These are phyloP conservation scores for Micromussa lordhowensis DNA, from an alignment of 92 coral and sea anemone species.

Conservation along the genomic window DNA sequence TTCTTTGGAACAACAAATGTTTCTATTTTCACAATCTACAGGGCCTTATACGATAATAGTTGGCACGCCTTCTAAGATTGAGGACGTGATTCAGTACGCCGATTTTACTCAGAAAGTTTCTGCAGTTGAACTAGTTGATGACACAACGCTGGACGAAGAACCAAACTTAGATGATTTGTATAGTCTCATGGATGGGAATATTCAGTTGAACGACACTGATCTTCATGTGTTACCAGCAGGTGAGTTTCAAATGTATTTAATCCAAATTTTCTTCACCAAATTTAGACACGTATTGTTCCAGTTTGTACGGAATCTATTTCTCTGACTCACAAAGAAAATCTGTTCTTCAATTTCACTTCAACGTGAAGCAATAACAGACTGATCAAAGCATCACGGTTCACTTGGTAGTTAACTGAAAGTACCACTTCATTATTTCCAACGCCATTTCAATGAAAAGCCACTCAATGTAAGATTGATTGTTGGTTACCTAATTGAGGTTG, in stretches of 20 bases:
- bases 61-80: slow-evolving; percentile 48
- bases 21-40: background rate
- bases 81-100: slow-evolving; percentile 71
- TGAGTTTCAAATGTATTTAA: background rate
- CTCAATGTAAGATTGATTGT: too few relatives aligned
- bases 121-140: slow-evolving; percentile 50
- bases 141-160: slow-evolving; percentile 62
- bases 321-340: too few relatives aligned
- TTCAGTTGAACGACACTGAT: slow-evolving; percentile 25
- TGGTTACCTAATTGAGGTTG: too few relatives aligned
- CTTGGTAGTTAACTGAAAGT: too few relatives aligned
- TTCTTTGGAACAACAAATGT: background rate
- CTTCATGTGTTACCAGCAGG: slow-evolving; percentile 53
- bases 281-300: too few relatives aligned
- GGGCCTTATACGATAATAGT: slow-evolving; percentile 64
- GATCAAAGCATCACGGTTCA: too few relatives aligned
- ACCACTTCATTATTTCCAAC: too few relatives aligned
- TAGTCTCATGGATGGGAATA: slow-evolving; percentile 45
- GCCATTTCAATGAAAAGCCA: too few relatives aligned
- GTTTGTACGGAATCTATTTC: too few relatives aligned
- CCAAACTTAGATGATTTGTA: slow-evolving; percentile 34
- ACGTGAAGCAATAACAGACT: too few relatives aligned
- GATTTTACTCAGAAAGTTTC: slow-evolving; percentile 56
- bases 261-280: too few relatives aligned
- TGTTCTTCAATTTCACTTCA: too few relatives aligned